Evolutionary conservation across 2,113 vertebrate species (phyloP).

Genomic region (Nannobrachium achirus): DNA sequence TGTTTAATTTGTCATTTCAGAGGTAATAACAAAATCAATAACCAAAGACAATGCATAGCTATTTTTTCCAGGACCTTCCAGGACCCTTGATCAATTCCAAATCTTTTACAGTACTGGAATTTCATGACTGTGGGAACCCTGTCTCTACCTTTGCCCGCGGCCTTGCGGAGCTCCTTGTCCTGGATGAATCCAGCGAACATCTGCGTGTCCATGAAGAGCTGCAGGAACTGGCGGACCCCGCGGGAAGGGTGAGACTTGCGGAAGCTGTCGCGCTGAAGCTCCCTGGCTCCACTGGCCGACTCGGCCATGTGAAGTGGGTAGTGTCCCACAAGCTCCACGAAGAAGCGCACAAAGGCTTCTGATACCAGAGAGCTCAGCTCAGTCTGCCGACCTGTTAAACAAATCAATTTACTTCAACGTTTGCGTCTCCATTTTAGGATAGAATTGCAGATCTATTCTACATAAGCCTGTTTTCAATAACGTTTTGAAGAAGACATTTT

Average conservation of each 20-base stretch:
- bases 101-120: conserved; percentile 48
- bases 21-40: no score
- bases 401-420: no score
- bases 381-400: conserved; percentile 55
- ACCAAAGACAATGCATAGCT: no score
- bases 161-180: conserved; percentile 92
- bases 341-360: conserved; percentile 93
- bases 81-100: no score
- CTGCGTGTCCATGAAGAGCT: conserved; percentile 97
- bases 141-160: conserved; percentile 83
- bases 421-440: no score
- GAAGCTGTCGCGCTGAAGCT: conserved; percentile 91
- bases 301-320: conserved; percentile 91
- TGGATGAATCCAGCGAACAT: conserved; percentile 99
- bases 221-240: conserved; percentile 89
- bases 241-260: conserved; percentile 90
- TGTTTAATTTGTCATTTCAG: no score
- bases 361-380: conserved; percentile 86
- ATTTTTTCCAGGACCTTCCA: no score
- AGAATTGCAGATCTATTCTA: no score
- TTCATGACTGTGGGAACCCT: no score
- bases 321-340: conserved; percentile 95
- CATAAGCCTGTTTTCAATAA: no score
- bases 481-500: no score
- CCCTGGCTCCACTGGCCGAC: conserved; percentile 78